Percentiles rank a stretch among this genome's conserved stretches.
phyloP scores from a whole-genome alignment of 1,140 invertebrate species.

The Hormaphis cornu region DNA sequence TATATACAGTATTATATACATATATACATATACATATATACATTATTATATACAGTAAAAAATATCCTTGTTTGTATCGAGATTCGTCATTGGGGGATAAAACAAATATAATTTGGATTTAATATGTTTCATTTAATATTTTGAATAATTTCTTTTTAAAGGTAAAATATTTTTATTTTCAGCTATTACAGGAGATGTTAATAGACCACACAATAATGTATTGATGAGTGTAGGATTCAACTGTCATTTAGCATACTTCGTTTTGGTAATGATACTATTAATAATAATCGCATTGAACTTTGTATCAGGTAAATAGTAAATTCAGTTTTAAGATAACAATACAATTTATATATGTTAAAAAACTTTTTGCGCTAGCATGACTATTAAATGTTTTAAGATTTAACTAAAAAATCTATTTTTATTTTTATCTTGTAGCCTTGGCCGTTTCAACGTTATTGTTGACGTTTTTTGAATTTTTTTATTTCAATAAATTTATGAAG shows the following conservation, averaged over 20 bases:
- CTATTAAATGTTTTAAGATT: slow-evolving; percentile 12
- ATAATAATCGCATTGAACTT: slow-evolving; percentile 73
- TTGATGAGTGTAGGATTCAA: slow-evolving; percentile 53
- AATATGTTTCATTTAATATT: too few species aligned
- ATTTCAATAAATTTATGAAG: slow-evolving; percentile 67
- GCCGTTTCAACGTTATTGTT: slow-evolving; percentile 55
- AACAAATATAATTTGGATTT: too few species aligned
- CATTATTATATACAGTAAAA: too few species aligned
- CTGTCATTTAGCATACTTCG: too few species aligned
- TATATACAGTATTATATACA: too few species aligned
- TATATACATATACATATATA: too few species aligned
- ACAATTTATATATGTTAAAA: slow-evolving; percentile 39
- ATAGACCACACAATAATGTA: slow-evolving; percentile 52
- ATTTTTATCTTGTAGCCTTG: slow-evolving; percentile 39
- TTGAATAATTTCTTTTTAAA: too few species aligned
- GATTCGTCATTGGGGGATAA: too few species aligned
- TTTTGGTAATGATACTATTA: slow-evolving; percentile 67
- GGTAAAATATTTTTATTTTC: slow-evolving; percentile 35
- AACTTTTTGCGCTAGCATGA: too few species aligned
- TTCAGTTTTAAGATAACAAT: too few species aligned
- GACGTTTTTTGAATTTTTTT: slow-evolving; percentile 63
- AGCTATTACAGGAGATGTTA: slow-evolving; percentile 40
- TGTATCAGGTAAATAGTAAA: slow-evolving; percentile 55
- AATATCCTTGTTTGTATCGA: too few species aligned
- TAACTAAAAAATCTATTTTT: slow-evolving; percentile 33